phyloP scores from a whole-genome alignment of 2,888 invertebrate species.

The Ctenicera cuprea region DNA sequence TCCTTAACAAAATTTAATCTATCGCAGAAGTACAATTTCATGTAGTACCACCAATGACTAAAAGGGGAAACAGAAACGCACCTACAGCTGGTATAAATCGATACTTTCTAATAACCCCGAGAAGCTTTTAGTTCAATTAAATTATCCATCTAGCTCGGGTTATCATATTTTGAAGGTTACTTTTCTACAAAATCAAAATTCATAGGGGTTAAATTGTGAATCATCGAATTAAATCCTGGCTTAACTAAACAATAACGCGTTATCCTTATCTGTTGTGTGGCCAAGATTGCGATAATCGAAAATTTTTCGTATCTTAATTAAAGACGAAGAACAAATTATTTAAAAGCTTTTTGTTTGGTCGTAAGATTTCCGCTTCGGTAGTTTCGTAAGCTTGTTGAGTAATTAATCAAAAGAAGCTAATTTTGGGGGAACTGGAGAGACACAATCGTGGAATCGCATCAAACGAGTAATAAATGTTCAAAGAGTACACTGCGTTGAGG shows the following conservation, averaged over 20 bases:
- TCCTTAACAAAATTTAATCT: background rate
- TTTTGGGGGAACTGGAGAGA: constrained; percentile 31
- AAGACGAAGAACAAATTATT: constrained; percentile 38
- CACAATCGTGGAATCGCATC: constrained; percentile 38
- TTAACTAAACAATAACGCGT: constrained; percentile 27
- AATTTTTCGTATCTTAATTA: constrained; percentile 31
- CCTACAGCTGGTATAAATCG: constrained; percentile 39
- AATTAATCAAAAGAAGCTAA: constrained; percentile 45
- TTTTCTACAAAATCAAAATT: constrained; percentile 25
- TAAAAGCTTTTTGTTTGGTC: constrained; percentile 47
- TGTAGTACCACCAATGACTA: constrained; percentile 15
- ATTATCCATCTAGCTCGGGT: constrained; percentile 27
- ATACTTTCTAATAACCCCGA: constrained; percentile 43
- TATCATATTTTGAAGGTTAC: constrained; percentile 35
- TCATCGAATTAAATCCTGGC: constrained; percentile 22
- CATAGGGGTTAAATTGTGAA: constrained; percentile 3
- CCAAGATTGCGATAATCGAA: constrained; percentile 13
- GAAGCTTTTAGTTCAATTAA: constrained; percentile 53
- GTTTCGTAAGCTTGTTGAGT: constrained; percentile 35
- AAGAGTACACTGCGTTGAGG: constrained; percentile 31
- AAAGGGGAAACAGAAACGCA: constrained; percentile 29
- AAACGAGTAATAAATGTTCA: constrained; percentile 29
- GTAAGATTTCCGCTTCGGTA: constrained; percentile 37
- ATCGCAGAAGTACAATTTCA: constrained; percentile 1
- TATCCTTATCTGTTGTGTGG: background rate